Evolutionary conservation across 2,113 vertebrate species (phyloP), one percentile per base, ranked within the genome.

Genomic region (Camelus dromedarius): DNA sequence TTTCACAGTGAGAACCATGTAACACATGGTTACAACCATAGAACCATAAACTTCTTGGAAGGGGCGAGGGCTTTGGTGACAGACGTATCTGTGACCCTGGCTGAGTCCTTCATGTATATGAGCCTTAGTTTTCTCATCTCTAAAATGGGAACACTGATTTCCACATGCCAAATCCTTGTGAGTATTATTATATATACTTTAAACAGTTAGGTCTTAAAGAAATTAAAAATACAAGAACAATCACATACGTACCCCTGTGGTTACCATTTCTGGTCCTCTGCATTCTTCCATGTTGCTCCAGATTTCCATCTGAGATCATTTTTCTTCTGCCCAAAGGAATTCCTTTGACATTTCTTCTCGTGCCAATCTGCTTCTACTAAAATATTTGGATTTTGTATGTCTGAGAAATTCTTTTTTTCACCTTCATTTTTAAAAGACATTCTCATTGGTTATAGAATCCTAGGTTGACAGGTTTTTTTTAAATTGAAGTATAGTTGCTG

Each of bases 331-430:
- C 14, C 64, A 6, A 66, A 75, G 19, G n/a, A 86, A 81, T 76
- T 48, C 10, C 28, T 35, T 75, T 90, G 81, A 30, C 18, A 67
- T 58, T 42, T 80, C 48, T 73, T 46, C n/a, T 66, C 42, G 4
- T 89, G n/a, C 11, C 26, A 75, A 15, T 93, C 16, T 89, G n/a
- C 26, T 56, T 69, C 58, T 69, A 5, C 14, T 77, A 26, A 88
- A 91, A 70, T 64, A 66, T 93, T 86, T 95, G 35, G 38, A 58
- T 86, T 96, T 81, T 89, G 14, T 86, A n/a, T 24, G 42, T 75
- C 58, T 89, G n/a, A 38, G 56, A 80, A 60, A 10, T 42, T 80
- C 26, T 83, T 79, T 54, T 70, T 83, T 62, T 90, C 15, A n/a
- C 24, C 50, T 93, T 95, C 30, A 70, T 35, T 73, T 82, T n/a